Percentiles rank a stretch among this genome's conserved stretches.
These are phyloP conservation scores for Narcine bancroftii DNA, from an alignment of 2,113 vertebrate genomes.

Conservation along the genomic window DNA sequence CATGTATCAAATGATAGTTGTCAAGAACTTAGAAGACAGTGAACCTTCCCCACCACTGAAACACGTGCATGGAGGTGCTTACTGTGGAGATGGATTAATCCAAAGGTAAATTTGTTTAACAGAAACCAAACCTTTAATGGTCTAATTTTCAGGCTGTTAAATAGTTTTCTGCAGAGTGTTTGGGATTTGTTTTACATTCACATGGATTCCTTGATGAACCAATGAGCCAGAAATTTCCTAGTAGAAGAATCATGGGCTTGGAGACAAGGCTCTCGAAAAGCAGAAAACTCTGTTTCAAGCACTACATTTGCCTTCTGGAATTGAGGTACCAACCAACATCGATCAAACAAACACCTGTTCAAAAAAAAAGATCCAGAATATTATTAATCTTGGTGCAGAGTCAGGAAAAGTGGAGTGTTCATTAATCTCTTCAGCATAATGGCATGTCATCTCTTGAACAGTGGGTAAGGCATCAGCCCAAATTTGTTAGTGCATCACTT, in stretches of 20 bases:
- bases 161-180: neutral
- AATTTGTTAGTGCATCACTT: neutral
- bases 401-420: neutral
- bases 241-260: neutral
- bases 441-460: no score
- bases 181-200: neutral
- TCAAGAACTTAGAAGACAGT: slow-evolving; percentile 70
- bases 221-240: neutral
- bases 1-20: slow-evolving; percentile 72
- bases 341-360: neutral
- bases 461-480: neutral
- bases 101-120: slow-evolving; percentile 65
- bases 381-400: neutral
- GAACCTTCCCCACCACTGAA: slow-evolving; percentile 71
- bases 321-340: neutral
- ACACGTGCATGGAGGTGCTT: slow-evolving; percentile 73
- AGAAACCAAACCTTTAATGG: neutral
- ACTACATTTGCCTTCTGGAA: neutral
- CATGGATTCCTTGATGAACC: neutral
- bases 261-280: neutral
- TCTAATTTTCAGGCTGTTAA: neutral
- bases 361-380: neutral
- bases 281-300: neutral
- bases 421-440: neutral
- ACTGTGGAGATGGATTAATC: slow-evolving; percentile 87